These are phyloP conservation scores for Lochmaea capreae DNA, from an alignment of 2,888 invertebrate species.

Conservation along the genomic window DNA sequence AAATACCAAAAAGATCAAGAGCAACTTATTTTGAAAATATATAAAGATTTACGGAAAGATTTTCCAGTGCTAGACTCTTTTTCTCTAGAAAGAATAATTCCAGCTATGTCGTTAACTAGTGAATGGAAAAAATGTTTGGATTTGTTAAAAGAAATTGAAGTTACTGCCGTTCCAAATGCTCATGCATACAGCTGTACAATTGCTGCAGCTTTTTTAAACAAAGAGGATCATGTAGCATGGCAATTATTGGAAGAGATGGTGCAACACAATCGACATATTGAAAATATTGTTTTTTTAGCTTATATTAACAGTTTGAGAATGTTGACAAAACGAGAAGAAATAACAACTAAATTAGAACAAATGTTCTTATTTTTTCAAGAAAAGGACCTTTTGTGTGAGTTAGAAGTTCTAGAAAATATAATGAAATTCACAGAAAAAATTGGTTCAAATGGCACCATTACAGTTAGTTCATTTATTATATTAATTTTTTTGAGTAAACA, in stretches of 20 bases:
- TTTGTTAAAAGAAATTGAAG: constrained; percentile 71
- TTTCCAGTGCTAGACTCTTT: constrained; percentile 71
- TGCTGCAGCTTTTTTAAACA: constrained; percentile 70
- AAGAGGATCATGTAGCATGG: constrained; percentile 72
- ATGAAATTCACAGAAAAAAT: constrained; percentile 32
- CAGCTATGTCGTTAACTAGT: constrained; percentile 73
- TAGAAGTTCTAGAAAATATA: constrained; percentile 58
- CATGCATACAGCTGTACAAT: constrained; percentile 69
- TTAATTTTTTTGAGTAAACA: background rate
- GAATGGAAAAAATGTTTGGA: constrained; percentile 74
- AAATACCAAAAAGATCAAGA: constrained; percentile 62
- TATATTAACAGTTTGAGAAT: constrained; percentile 46
- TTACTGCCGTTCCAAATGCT: constrained; percentile 66
- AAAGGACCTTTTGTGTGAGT: constrained; percentile 65
- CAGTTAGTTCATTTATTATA: constrained; percentile 38
- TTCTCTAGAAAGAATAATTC: constrained; percentile 72
- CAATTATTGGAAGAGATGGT: constrained; percentile 71
- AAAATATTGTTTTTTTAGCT: constrained; percentile 41
- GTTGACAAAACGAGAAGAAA: constrained; percentile 39
- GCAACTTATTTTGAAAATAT: constrained; percentile 67
- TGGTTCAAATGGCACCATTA: constrained; percentile 37
- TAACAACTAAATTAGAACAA: constrained; percentile 66
- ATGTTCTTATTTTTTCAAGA: constrained; percentile 70
- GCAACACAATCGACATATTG: constrained; percentile 39
- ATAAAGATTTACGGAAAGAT: constrained; percentile 65